Conservation (phyloP, 2,797 vertebrate species). For the Poliocrania exsul region DNA sequence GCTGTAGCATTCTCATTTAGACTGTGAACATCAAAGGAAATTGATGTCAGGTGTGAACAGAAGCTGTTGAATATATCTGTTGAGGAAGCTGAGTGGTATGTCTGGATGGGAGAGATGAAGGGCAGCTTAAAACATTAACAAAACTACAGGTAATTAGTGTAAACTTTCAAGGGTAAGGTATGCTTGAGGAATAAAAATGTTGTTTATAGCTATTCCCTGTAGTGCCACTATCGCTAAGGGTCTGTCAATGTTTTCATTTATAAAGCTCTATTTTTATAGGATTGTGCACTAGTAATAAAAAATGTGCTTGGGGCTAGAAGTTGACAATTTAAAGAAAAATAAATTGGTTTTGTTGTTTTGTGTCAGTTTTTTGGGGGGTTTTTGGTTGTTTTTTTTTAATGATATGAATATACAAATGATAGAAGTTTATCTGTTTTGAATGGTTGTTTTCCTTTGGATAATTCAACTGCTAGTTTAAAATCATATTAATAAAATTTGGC, state of each 20-base stretch:
- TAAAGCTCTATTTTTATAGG: slow-evolving; percentile 73
- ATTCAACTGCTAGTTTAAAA: slow-evolving; percentile 39
- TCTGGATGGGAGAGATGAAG: slow-evolving; percentile 80
- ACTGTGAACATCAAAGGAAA: slow-evolving; percentile 90
- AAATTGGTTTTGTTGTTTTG: slow-evolving; percentile 41
- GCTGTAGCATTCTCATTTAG: slow-evolving; percentile 85
- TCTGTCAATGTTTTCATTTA: slow-evolving; percentile 75
- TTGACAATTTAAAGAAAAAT: slow-evolving; percentile 64
- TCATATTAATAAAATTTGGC: slow-evolving; percentile 38
- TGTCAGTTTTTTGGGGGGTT: neutral
- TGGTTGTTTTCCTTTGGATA: slow-evolving; percentile 9
- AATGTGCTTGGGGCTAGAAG: slow-evolving; percentile 66
- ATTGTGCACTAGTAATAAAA: slow-evolving; percentile 61
- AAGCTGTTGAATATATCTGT: slow-evolving; percentile 86
- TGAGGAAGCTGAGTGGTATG: slow-evolving; percentile 77
- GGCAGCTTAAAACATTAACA: slow-evolving; percentile 83
- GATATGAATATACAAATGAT: slow-evolving; percentile 34
- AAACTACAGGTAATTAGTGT: slow-evolving; percentile 84
- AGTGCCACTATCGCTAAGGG: slow-evolving; percentile 68
- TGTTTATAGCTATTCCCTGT: slow-evolving; percentile 75
- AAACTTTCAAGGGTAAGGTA: slow-evolving; percentile 80
- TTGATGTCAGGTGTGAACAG: slow-evolving; percentile 88
- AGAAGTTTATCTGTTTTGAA: slow-evolving; percentile 22
- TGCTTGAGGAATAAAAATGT: slow-evolving; percentile 75
- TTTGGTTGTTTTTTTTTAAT: neutral